Evolutionary conservation across 1,140 invertebrate genomes (phyloP).

Genomic region (Zaprionus ghesquierei): DNA sequence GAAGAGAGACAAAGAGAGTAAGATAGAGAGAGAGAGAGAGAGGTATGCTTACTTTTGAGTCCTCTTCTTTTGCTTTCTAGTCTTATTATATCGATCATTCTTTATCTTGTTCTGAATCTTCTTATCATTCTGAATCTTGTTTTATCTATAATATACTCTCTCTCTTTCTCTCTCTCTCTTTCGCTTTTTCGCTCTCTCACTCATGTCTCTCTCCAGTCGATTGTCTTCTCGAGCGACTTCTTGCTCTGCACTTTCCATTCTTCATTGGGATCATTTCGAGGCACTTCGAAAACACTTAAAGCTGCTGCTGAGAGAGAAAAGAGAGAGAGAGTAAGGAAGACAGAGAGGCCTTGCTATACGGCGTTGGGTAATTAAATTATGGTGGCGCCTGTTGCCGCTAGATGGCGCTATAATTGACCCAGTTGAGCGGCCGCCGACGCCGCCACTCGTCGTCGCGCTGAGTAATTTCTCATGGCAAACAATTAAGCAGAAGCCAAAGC

Average conservation of each 20-base stretch:
- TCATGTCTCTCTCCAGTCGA: not conserved
- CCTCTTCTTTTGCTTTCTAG: too few species aligned
- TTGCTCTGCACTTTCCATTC: not conserved
- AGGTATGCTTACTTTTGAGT: too few species aligned
- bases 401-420: conserved; percentile 37
- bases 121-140: not conserved
- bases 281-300: not conserved
- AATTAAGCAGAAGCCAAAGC: conserved; percentile 40
- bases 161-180: not conserved
- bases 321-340: not conserved
- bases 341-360: not conserved
- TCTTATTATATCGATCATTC: too few species aligned
- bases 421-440: conserved; percentile 5
- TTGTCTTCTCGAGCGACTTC: not conserved
- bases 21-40: too few species aligned
- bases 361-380: conserved; percentile 32
- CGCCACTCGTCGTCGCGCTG: not conserved
- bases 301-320: not conserved
- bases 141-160: not conserved
- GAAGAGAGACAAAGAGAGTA: too few species aligned
- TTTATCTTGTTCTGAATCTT: not conserved
- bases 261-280: not conserved
- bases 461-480: conserved; percentile 58
- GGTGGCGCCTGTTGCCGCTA: conserved; percentile 20
- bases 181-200: not conserved